phyloP scores from a whole-genome alignment of 2,113 vertebrate species.

The Callocephalon fimbriatum region DNA sequence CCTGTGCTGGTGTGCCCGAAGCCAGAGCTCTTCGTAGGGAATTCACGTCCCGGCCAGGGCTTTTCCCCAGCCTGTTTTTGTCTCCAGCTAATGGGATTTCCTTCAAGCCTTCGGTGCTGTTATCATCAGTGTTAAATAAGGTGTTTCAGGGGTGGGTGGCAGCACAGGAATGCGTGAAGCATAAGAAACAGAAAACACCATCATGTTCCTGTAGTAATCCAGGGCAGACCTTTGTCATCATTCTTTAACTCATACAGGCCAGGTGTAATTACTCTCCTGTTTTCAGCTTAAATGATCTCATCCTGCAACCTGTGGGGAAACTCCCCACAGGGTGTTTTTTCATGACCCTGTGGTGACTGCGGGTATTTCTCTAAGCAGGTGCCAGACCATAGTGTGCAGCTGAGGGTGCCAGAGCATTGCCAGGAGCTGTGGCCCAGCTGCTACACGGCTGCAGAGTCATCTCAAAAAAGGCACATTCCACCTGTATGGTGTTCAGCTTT shows the following conservation, averaged over 20 bases:
- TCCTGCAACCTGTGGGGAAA: background rate
- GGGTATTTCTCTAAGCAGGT: background rate
- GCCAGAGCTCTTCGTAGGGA: fast-evolving
- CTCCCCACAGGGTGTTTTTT: background rate
- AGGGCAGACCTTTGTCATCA: background rate
- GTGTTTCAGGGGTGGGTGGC: background rate
- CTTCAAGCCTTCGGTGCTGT: too few species aligned
- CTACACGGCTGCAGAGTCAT: fast-evolving
- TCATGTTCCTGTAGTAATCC: fast-evolving
- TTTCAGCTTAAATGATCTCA: background rate
- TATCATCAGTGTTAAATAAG: fast-evolving
- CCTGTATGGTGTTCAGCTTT: background rate
- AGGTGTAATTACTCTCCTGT: background rate
- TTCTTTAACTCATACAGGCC: background rate
- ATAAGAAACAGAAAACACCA: background rate
- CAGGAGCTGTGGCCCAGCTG: background rate
- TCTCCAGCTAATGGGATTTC: fast-evolving
- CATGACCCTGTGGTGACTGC: background rate
- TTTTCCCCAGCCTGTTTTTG: fast-evolving
- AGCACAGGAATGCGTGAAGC: background rate
- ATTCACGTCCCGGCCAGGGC: fast-evolving
- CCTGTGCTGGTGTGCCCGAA: fast-evolving
- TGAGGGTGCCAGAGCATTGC: background rate
- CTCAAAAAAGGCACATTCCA: background rate
- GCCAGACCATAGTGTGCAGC: background rate